Evolutionary conservation across 1,140 invertebrate species (phyloP).

Genomic region (Drosophila orosa): DNA sequence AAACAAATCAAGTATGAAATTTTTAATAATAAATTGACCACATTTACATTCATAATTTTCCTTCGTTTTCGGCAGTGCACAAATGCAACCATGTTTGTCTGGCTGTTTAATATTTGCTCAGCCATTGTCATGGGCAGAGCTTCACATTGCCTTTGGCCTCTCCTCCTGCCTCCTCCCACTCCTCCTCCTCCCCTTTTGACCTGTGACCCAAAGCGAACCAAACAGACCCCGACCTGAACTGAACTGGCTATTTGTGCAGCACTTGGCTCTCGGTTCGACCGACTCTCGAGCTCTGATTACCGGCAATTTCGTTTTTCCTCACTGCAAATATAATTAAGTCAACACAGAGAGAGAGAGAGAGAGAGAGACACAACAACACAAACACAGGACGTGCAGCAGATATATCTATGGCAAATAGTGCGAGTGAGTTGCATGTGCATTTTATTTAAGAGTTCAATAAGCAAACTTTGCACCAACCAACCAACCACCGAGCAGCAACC

Average conservation of each 20-base stretch:
- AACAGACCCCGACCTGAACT: slow-evolving; percentile 47
- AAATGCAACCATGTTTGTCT: slow-evolving; percentile 27
- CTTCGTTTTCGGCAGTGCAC: slow-evolving; percentile 1
- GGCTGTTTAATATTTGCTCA: slow-evolving; percentile 65
- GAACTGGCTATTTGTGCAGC: slow-evolving; percentile 66
- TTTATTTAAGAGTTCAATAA: slow-evolving; percentile 77
- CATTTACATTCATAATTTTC: not conserved
- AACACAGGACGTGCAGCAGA: slow-evolving; percentile 20
- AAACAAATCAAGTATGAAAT: too few relatives aligned
- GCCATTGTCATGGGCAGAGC: slow-evolving; percentile 63
- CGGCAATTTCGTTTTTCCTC: slow-evolving; percentile 70
- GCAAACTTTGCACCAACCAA: slow-evolving; percentile 33
- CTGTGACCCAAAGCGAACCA: slow-evolving; percentile 18
- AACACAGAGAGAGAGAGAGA: slow-evolving; percentile 27
- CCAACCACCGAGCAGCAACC: not conserved
- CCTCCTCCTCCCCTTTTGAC: slow-evolving; percentile 8
- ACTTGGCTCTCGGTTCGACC: slow-evolving; percentile 56
- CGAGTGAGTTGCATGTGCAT: slow-evolving; percentile 56
- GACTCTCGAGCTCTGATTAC: slow-evolving; percentile 62
- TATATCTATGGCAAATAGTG: slow-evolving; percentile 44
- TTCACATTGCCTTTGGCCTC: slow-evolving; percentile 3
- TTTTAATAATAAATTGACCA: too few relatives aligned
- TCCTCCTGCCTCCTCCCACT: not conserved
- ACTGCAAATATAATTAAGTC: slow-evolving; percentile 77
- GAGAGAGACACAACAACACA: slow-evolving; percentile 19